Percentiles rank a stretch among this genome's conserved stretches.
These are phyloP conservation scores for Baronia brevicornis DNA, from an alignment of 2,888 invertebrate species.

Conservation along the genomic window DNA sequence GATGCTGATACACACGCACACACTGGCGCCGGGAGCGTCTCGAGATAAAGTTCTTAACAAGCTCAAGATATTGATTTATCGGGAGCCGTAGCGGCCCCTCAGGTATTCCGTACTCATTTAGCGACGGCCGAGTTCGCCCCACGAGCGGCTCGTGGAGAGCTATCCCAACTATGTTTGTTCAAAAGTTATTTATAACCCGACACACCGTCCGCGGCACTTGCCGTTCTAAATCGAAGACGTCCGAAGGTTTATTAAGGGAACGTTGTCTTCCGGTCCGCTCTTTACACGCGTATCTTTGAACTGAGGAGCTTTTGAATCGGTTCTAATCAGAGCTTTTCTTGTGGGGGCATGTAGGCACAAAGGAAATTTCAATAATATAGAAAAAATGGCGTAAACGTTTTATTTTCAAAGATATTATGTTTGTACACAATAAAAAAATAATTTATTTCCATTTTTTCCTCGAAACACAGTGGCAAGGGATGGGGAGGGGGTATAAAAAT, in stretches of 20 bases:
- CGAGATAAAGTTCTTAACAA: constrained; percentile 59
- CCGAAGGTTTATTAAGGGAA: constrained; percentile 16
- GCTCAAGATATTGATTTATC: constrained; percentile 62
- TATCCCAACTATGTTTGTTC: constrained; percentile 26
- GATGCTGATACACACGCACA: constrained; percentile 37
- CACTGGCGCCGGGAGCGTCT: constrained; percentile 38
- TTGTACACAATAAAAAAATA: too few species aligned
- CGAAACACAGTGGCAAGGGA: too few species aligned
- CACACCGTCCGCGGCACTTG: constrained; percentile 7
- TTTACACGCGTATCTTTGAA: constrained; percentile 2
- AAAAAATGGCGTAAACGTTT: too few species aligned
- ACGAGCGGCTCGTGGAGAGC: too few species aligned
- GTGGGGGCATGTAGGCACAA: too few species aligned
- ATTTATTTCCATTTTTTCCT: too few species aligned
- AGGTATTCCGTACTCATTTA: constrained; percentile 32
- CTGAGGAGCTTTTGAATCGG: too few species aligned
- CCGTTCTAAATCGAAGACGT: too few species aligned
- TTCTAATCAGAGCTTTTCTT: too few species aligned
- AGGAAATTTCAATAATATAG: too few species aligned
- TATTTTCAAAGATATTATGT: too few species aligned
- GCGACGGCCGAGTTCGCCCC: constrained; percentile 13
- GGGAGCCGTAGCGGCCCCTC: constrained; percentile 36
- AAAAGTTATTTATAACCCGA: constrained; percentile 21
- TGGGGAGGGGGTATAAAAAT: too few species aligned
- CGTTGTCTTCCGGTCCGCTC: constrained; percentile 9